These are phyloP conservation scores for Paguma larvata DNA, from an alignment of 2,797 vertebrate species.

Conservation along the genomic window DNA sequence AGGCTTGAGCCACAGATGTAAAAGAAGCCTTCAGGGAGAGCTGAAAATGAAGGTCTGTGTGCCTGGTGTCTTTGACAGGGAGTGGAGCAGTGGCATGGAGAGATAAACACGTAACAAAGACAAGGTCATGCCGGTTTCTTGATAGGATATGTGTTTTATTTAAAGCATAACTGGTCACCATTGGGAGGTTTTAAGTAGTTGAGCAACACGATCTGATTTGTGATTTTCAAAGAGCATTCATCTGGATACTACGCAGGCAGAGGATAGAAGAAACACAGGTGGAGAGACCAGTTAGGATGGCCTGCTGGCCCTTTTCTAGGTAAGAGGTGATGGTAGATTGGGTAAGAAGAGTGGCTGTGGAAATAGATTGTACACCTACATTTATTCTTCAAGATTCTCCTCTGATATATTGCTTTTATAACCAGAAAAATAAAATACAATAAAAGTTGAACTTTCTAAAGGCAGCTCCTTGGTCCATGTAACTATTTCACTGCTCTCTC, in stretches of 20 bases:
- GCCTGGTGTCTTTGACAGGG: neutral
- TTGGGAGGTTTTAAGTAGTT: neutral
- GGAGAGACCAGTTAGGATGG: neutral
- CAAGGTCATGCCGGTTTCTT: neutral
- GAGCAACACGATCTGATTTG: neutral
- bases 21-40: neutral
- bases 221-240: neutral
- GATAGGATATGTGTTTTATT: neutral
- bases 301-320: neutral
- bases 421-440: neutral
- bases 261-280: neutral
- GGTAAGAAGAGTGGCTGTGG: neutral
- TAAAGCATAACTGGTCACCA: neutral
- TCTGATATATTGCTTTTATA: neutral
- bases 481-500: neutral
- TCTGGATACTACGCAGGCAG: neutral
- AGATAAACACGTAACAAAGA: neutral
- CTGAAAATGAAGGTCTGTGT: neutral
- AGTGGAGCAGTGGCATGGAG: neutral
- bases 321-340: neutral
- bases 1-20: neutral
- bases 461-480: neutral
- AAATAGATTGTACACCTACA: neutral
- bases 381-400: neutral
- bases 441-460: neutral